Evolutionary conservation across 2,113 vertebrate genomes (phyloP), one percentile per base, ranked within the genome.

Genomic region (Nasalis larvatus): DNA sequence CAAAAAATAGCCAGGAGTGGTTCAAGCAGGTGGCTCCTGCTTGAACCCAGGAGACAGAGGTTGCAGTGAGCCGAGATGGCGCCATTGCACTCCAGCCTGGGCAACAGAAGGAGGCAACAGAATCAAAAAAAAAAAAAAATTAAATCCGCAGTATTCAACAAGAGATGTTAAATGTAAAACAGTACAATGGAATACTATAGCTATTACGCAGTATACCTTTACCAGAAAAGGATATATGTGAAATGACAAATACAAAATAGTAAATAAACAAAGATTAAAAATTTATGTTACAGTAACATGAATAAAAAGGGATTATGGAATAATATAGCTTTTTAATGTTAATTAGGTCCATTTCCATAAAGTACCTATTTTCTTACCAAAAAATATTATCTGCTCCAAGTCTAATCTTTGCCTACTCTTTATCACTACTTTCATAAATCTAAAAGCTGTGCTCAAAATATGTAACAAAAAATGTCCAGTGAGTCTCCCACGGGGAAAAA

Each of bases 311-410:
- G 25, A 56, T 30, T 68, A 94, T 23, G 25, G 23, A 66, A 68
- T 83, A 58, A 90, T 37, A 88, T n/a, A 82, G 49, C 69, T 90
- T 73, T 37, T 77, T 78, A 73, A 63, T 68, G 37, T 86, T 90
- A 86, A 93, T 60, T 80, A 91, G 30, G 8, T n/a, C 40, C 11
- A 74, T 86, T 95, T 87, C 92, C 25, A 92, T 69, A 94, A 87
- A 83, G n/a, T 83, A 94, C 63, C 80, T 88, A 94, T 37, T 85
- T 86, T 77, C n/a, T 66, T 92, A 90, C 17, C 20, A 66, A 97
- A 94, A 76, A 88, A 13, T 14, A 3, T 58, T 13, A 16, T 68
- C 35, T n/a, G 17, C 1, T 30, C 40, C 63, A 91, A 92, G 74
- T 83, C 32, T 23, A 81, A 42, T 42, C 77, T 96, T 95, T 89